phyloP scores from a whole-genome alignment of 2,888 invertebrate species.

The Erpobdella octoculata region DNA sequence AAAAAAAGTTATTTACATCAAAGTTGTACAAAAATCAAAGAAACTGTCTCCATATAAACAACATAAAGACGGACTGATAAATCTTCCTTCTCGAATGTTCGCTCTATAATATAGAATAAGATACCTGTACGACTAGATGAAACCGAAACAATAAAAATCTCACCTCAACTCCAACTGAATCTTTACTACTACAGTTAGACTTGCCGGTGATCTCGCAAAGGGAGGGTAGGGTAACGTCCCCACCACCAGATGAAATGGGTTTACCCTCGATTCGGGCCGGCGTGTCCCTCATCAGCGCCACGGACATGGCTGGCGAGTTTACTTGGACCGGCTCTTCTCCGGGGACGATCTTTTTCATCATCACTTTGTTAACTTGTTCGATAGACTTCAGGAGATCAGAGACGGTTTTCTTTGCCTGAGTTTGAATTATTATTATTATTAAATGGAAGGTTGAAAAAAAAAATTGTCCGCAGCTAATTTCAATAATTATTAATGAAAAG shows the following conservation, averaged over 20 bases:
- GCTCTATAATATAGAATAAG: too few species aligned
- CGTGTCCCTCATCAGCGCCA: constrained; percentile 26
- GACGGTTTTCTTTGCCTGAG: neutral
- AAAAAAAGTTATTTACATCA: too few species aligned
- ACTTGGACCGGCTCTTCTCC: constrained; percentile 29
- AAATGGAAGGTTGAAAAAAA: neutral
- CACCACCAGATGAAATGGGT: constrained; percentile 33
- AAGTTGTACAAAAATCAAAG: too few species aligned
- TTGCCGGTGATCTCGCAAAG: constrained; percentile 35
- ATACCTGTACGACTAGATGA: too few species aligned
- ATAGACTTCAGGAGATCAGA: neutral
- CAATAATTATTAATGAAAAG: neutral
- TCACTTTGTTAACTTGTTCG: constrained; percentile 13
- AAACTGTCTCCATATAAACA: too few species aligned
- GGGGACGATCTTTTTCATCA: constrained; percentile 28
- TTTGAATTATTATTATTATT: neutral
- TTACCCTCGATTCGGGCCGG: constrained; percentile 24
- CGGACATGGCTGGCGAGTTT: constrained; percentile 12
- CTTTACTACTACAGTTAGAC: constrained; percentile 31
- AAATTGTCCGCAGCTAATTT: neutral
- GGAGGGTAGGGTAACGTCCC: constrained; percentile 35
- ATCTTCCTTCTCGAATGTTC: too few species aligned
- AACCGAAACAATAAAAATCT: neutral
- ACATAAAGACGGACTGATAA: too few species aligned
- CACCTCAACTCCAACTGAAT: constrained; percentile 36